Evolutionary conservation across 2,113 vertebrate species (phyloP).

Genomic region (Nesoenas mayeri): DNA sequence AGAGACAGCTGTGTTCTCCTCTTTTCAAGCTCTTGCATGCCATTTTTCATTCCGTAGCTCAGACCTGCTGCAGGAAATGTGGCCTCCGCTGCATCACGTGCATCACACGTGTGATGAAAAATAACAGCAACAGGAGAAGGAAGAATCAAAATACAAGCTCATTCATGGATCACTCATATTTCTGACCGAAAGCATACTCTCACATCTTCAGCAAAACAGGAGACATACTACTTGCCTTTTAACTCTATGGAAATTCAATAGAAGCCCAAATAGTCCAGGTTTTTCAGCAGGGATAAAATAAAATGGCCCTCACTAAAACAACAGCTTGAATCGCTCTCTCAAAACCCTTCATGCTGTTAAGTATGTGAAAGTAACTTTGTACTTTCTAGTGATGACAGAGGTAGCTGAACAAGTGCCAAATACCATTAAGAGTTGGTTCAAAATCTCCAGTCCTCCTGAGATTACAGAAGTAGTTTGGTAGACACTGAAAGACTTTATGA

Average conservation of each 20-base stretch:
- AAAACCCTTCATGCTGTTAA: not conserved
- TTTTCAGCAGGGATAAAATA: not conserved
- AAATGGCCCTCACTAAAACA: not conserved
- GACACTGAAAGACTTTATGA: not conserved
- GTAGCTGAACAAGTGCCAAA: constrained; percentile 34
- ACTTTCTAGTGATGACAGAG: constrained; percentile 27
- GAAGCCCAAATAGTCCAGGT: not conserved
- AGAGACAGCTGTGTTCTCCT: not conserved
- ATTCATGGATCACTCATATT: not conserved
- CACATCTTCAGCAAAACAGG: not conserved
- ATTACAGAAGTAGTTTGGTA: not conserved
- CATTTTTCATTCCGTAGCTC: not conserved
- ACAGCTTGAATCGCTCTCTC: not conserved
- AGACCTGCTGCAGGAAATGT: not conserved
- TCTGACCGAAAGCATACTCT: not conserved
- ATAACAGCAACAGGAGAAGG: not conserved
- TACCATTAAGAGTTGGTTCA: not conserved
- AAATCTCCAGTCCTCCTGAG: not conserved
- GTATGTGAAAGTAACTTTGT: not conserved
- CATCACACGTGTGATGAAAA: not conserved
- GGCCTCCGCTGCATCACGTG: not conserved
- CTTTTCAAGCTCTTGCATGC: not conserved
- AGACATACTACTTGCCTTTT: not conserved
- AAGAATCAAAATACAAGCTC: not conserved
- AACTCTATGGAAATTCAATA: not conserved